Evolutionary conservation across 2,113 vertebrate genomes (phyloP).

Genomic region (Mormoops blainvillei): DNA sequence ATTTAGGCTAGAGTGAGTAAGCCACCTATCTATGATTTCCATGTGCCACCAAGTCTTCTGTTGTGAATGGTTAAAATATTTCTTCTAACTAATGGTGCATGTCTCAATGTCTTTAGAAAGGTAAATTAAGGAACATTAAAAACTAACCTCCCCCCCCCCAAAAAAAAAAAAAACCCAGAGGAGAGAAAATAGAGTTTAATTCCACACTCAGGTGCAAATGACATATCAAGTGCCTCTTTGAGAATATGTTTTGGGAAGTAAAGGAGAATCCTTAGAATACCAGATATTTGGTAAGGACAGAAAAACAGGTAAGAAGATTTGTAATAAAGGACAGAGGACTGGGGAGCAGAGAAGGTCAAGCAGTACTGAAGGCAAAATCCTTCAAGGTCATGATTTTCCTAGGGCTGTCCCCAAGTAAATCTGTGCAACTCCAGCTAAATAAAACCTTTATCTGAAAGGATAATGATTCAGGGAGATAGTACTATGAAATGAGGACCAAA

Average conservation of each 20-base stretch:
- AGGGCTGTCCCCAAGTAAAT: not conserved
- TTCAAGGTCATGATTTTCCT: not conserved
- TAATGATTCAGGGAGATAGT: slow-evolving; percentile 57
- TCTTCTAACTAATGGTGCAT: not conserved
- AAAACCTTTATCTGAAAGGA: slow-evolving; percentile 59
- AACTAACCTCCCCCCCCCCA: too few relatives aligned
- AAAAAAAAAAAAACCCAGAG: too few relatives aligned
- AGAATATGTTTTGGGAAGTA: not conserved
- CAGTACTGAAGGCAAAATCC: slow-evolving; percentile 19
- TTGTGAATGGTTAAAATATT: not conserved
- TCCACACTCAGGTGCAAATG: not conserved
- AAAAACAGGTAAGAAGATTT: not conserved
- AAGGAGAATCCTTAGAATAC: not conserved
- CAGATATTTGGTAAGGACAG: not conserved
- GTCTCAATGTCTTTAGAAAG: not conserved
- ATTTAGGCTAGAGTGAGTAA: not conserved
- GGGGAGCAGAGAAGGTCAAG: not conserved
- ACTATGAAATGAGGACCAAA: slow-evolving; percentile 1
- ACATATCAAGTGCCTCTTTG: not conserved
- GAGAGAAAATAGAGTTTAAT: not conserved
- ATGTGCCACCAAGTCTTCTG: not conserved
- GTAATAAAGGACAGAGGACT: not conserved
- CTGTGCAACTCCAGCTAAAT: slow-evolving; percentile 61
- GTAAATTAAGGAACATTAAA: not conserved
- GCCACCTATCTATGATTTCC: not conserved